Base-by-base conservation (phyloP, 1,140 invertebrate species). In the Penaeus chinensis region DNA sequence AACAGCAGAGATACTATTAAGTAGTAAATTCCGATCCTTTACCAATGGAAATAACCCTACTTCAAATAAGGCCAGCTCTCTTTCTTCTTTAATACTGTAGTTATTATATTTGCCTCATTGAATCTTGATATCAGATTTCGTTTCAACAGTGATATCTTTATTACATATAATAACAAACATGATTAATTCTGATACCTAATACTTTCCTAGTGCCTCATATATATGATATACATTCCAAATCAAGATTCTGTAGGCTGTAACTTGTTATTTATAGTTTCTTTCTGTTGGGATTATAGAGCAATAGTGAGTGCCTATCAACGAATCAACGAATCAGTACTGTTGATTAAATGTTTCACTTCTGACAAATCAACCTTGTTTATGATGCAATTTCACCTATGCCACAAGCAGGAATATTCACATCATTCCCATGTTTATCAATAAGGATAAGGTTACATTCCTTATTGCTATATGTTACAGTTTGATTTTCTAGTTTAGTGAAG, bases 181-280 rank as follows among this genome's bases (percentile, higher is more conserved):
- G n/a, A 74, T 74, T 24, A 74, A 74, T 74, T 27, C 69, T 74
- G 27, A 27, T 74, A 37, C 69, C 69, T 74, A 27, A 37, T 20
- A 18, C 22, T 11, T 32, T n/a, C 66, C 22, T 71, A 32, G n/a
- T 22, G 10, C 2, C 20, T 3, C 2, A n/a, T 74, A 11, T 18
- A 37, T 27, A 10, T 10, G 10, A 74, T 24, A 74, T 8, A 20
- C n/a, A 24, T 74, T 3, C 69, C n/a, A 81, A 13, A 13, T 54
- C 0, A 10, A 54, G 47, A 54, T 54, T 54, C 47, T 8, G 10
- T 54, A 10, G 0, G 8, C 8, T 54, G 47, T 13, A 54, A 54
- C 3, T 5, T 54, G 0, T 54, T 8, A 3, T 54, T 8, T 13
- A 54, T 8, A 54, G 3, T 54, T 54, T 54, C 47, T 54, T 54